These are phyloP conservation scores for Hippopotamus amphibius DNA, from an alignment of 2,113 vertebrate genomes.

Conservation along the genomic window DNA sequence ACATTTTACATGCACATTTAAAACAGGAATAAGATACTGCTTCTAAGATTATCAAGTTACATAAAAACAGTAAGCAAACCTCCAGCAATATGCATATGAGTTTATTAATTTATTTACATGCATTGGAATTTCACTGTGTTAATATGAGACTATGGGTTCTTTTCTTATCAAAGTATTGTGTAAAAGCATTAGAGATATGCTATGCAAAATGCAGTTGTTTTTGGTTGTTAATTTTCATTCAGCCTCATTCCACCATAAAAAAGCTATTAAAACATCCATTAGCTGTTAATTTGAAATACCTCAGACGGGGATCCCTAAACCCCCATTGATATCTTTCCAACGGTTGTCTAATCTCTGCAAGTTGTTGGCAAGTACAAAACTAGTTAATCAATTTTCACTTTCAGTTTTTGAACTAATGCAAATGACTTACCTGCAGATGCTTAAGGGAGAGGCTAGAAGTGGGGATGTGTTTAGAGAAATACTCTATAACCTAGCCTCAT, in stretches of 20 bases:
- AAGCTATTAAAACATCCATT: slow-evolving; percentile 83
- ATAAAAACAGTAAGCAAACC: not conserved
- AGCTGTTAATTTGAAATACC: slow-evolving; percentile 83
- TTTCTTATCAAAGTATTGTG: slow-evolving; percentile 71
- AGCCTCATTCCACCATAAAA: slow-evolving; percentile 77
- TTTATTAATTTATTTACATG: slow-evolving; percentile 3
- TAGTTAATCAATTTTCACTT: slow-evolving; percentile 60
- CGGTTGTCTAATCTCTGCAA: slow-evolving; percentile 80
- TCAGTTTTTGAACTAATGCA: slow-evolving; percentile 73
- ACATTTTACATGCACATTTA: not conserved
- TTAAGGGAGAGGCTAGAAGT: slow-evolving; percentile 58
- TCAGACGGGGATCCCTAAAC: slow-evolving; percentile 79
- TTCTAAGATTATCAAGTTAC: not conserved
- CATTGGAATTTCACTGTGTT: slow-evolving; percentile 16
- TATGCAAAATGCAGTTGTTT: slow-evolving; percentile 69
- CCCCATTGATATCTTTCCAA: slow-evolving; percentile 80
- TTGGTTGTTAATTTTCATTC: slow-evolving; percentile 73
- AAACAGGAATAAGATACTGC: not conserved
- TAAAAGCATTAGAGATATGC: slow-evolving; percentile 69
- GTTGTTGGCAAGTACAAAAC: slow-evolving; percentile 79
- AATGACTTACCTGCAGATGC: slow-evolving; percentile 64
- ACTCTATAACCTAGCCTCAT: slow-evolving; percentile 54
- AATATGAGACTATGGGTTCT: slow-evolving; percentile 69
- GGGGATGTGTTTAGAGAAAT: slow-evolving; percentile 52
- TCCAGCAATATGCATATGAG: not conserved